Base-by-base conservation (phyloP, 2,888 invertebrate genomes). In the Leptinotarsa haldemani region DNA sequence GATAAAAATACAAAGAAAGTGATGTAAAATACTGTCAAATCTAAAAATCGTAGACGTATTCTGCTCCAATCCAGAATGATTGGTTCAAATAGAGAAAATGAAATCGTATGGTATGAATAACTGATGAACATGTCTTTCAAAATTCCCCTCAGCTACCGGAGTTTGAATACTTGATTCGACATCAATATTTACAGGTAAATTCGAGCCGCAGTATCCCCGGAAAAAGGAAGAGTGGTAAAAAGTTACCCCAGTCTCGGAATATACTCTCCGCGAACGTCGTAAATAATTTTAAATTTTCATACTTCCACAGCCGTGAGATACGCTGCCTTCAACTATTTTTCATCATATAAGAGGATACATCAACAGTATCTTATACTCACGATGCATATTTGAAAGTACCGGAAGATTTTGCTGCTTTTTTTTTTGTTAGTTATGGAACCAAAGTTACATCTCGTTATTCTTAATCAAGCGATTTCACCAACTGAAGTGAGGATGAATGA, bases 131-230 rank as follows among this genome's bases (percentile, higher is more conserved):
- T 68, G 18, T 68, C 73, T 65, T 22, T 25, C 71, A 64, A 61
- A 69, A 74, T 76, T 71, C 74, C 46, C 48, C 64, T 71, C 74
- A 74, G 74, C 66, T 61, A 48, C 71, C 53, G 47, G 67, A 74
- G 69, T 70, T 74, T 74, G 76, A 70, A 69, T 74, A 66, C 70
- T 66, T 74, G 69, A 76, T 69, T 72, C 70, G 56, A 70, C 71
- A 71, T 76, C 74, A 71, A 76, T 76, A 74, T 74, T 76, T 76
- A 72, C 72, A 69, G 70, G 66, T 68, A 72, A 67, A 76, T 76
- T 74, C 69, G 69, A 72, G 53, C 65, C 74, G 66, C 50, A 53
- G 52, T 66, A 50, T 50, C 40, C 18, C 40, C 25, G 53, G 67
- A 53, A 53, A 52, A 52, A 52, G 30, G 56, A 46, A 30, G 22